These are phyloP conservation scores for Neopipo cinnamomea DNA, from an alignment of 2,113 vertebrate species.

Conservation along the genomic window DNA sequence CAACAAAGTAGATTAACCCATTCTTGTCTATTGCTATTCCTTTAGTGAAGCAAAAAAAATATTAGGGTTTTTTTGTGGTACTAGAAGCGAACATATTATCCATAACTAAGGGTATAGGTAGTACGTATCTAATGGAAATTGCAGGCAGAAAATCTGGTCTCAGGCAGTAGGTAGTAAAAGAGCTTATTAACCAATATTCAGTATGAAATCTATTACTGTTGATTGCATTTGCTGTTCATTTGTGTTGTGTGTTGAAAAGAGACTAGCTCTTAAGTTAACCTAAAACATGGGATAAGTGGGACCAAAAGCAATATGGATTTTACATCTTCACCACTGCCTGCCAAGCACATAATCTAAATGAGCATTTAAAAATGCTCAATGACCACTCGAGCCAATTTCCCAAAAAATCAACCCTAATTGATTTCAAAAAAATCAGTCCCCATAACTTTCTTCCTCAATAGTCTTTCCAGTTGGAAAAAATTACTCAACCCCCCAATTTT, in stretches of 20 bases:
- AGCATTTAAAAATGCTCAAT: slow-evolving; percentile 3
- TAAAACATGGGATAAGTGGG: not conserved
- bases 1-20: slow-evolving; percentile 96
- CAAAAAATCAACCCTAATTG: not conserved
- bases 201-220: not conserved
- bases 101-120: not conserved
- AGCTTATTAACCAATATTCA: not conserved
- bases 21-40: slow-evolving; percentile 94
- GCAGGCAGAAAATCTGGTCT: not conserved
- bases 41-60: slow-evolving; percentile 64
- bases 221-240: not conserved
- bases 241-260: not conserved
- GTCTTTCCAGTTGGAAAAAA: not conserved
- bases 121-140: not conserved
- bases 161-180: not conserved
- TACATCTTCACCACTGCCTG: not conserved
- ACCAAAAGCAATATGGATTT: not conserved
- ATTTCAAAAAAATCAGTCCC: not conserved
- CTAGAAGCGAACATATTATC: not conserved
- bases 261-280: not conserved
- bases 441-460: not conserved
- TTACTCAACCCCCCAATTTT: not conserved
- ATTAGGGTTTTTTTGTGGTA: not conserved
- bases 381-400: slow-evolving; percentile 13
- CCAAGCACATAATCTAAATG: not conserved